A percentile compares a stretch with the other conserved stretches of the same genome.
These are phyloP conservation scores for Drosophila pallidifrons DNA, from an alignment of 1,140 invertebrate genomes.

Conservation along the genomic window DNA sequence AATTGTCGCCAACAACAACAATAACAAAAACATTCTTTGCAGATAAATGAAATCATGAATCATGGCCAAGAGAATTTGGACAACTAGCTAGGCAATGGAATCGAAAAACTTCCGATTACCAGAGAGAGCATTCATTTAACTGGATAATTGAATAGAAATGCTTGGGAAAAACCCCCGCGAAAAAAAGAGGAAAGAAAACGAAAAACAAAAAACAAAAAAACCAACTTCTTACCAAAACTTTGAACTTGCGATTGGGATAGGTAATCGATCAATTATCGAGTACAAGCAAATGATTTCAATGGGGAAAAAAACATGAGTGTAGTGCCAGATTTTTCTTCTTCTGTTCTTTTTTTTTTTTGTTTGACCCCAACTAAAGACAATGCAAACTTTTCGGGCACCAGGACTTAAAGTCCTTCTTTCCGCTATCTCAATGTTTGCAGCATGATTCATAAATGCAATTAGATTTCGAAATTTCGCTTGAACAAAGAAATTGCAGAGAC, in stretches of 20 bases:
- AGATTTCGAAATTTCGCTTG: no score
- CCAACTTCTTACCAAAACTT: neutral
- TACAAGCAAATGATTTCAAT: slow-evolving; percentile 7
- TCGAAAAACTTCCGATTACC: slow-evolving; percentile 13
- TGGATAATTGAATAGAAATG: slow-evolving; percentile 65
- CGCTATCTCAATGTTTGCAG: no score
- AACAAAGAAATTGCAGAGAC: no score
- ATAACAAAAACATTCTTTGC: slow-evolving; percentile 28
- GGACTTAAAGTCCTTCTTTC: no score
- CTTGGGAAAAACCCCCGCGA: slow-evolving; percentile 3
- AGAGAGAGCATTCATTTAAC: slow-evolving; percentile 65
- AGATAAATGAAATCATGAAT: slow-evolving; percentile 64
- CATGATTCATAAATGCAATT: no score
- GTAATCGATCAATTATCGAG: slow-evolving; percentile 18
- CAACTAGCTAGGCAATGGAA: neutral
- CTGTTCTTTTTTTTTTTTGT: no score
- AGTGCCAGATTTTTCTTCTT: no score
- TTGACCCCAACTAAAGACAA: no score
- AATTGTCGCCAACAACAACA: slow-evolving; percentile 66
- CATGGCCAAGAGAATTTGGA: slow-evolving; percentile 37
- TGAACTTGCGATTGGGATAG: neutral
- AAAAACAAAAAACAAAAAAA: neutral
- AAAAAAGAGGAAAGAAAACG: neutral
- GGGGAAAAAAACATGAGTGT: neutral
- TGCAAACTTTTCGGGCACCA: no score